Conservation (phyloP, 2,113 vertebrate species). For the Anarhynchus alexandrinus region DNA sequence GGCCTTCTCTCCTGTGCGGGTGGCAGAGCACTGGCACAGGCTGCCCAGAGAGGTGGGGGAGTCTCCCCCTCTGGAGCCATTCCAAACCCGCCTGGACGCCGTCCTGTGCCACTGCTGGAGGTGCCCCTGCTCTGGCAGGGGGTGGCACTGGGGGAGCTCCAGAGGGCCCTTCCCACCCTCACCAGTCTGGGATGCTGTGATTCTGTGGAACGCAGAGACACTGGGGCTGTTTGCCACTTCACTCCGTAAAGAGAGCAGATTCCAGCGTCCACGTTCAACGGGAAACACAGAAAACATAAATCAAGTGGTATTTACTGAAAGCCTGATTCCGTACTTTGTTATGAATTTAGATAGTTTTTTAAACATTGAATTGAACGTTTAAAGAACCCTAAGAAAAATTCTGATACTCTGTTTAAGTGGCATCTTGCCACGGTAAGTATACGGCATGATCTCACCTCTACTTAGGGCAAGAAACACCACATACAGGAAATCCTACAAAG, state of each 20-base stretch:
- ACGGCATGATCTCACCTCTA: neutral
- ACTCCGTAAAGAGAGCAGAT: neutral
- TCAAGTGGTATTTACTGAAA: neutral
- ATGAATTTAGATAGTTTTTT: neutral
- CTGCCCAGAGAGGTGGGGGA: no score
- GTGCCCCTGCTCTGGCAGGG: no score
- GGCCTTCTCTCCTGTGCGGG: no score
- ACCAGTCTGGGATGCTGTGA: no score
- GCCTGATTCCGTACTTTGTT: neutral
- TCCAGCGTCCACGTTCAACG: neutral
- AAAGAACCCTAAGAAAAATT: neutral
- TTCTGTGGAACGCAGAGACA: neutral
- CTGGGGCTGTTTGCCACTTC: neutral
- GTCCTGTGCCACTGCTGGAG: no score
- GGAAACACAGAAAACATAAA: neutral
- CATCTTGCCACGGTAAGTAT: neutral
- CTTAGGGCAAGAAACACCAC: neutral
- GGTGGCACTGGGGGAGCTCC: no score
- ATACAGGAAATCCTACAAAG: neutral
- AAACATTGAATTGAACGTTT: neutral
- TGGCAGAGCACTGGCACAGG: no score
- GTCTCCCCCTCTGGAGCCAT: no score
- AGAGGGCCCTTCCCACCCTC: no score
- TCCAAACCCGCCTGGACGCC: no score
- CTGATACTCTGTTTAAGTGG: neutral